A percentile compares a stretch with the other conserved stretches of the same genome.
Evolutionary conservation across 2,113 vertebrate species (phyloP).

Genomic region (Synodontis membranacea): DNA sequence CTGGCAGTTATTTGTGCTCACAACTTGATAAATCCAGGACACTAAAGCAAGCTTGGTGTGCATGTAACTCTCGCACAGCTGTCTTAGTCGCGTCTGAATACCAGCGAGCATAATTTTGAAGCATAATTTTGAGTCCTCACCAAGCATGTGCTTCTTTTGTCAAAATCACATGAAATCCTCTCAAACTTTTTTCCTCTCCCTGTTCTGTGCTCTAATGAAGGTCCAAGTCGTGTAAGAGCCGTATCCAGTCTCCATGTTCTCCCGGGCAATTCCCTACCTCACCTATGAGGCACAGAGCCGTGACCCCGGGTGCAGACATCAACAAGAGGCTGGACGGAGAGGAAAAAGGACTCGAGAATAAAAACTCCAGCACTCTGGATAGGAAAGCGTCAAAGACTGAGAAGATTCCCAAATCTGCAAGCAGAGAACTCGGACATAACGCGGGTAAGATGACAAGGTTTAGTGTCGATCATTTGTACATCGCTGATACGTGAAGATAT

Average conservation of each 20-base stretch:
- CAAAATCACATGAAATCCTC: background rate
- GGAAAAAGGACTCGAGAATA: constrained; percentile 65
- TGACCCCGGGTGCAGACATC: constrained; percentile 71
- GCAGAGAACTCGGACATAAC: constrained; percentile 67
- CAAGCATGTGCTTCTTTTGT: background rate
- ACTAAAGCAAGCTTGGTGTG: background rate
- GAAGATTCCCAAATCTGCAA: constrained; percentile 73
- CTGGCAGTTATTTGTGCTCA: background rate
- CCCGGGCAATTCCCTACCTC: constrained; percentile 81
- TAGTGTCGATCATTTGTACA: background rate
- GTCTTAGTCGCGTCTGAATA: background rate
- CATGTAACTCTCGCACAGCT: background rate
- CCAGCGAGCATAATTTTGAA: background rate
- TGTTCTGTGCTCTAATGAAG: constrained; percentile 52
- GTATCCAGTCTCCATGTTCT: constrained; percentile 83
- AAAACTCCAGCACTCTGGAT: constrained; percentile 65
- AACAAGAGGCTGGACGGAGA: constrained; percentile 74
- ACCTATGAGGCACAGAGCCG: constrained; percentile 78
- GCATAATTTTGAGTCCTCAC: background rate
- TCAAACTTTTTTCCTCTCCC: background rate
- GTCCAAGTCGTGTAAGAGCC: constrained; percentile 77
- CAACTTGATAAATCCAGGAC: background rate
- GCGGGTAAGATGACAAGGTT: constrained; percentile 62
- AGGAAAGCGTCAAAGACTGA: constrained; percentile 72
- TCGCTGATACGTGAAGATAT: background rate